These are phyloP conservation scores for Falco peregrinus DNA, from an alignment of 2,797 vertebrate species.

Conservation along the genomic window DNA sequence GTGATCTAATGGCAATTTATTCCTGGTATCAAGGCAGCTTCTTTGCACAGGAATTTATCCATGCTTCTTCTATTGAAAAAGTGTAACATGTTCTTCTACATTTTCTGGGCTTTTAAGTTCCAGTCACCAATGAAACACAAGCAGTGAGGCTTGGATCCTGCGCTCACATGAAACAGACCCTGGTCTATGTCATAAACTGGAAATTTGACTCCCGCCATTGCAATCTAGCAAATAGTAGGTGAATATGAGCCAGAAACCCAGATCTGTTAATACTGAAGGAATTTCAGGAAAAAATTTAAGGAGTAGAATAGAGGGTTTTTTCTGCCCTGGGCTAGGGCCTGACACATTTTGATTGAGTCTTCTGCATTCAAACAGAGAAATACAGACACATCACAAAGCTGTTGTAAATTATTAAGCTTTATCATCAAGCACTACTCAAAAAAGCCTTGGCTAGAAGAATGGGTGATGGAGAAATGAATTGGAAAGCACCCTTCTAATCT, in stretches of 20 bases:
- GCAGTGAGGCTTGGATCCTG: neutral
- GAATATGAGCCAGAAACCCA: neutral
- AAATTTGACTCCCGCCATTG: neutral
- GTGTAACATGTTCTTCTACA: rapidly evolving
- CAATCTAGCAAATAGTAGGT: neutral
- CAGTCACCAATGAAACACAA: neutral
- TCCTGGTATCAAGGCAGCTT: neutral
- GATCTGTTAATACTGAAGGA: neutral
- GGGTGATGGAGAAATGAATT: neutral
- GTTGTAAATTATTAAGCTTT: neutral
- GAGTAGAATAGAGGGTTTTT: rapidly evolving
- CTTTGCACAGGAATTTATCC: neutral
- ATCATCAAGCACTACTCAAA: neutral
- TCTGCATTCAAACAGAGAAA: neutral
- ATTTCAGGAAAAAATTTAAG: neutral
- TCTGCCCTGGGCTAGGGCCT: neutral
- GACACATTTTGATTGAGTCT: neutral
- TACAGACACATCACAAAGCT: rapidly evolving
- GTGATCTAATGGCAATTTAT: neutral
- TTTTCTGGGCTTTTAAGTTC: neutral
- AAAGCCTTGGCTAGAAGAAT: neutral
- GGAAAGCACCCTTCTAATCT: neutral
- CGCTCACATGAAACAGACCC: neutral
- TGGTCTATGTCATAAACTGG: neutral
- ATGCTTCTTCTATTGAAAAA: neutral